Conservation (phyloP, 2,888 invertebrate genomes). For the Cantharis nigra region DNA sequence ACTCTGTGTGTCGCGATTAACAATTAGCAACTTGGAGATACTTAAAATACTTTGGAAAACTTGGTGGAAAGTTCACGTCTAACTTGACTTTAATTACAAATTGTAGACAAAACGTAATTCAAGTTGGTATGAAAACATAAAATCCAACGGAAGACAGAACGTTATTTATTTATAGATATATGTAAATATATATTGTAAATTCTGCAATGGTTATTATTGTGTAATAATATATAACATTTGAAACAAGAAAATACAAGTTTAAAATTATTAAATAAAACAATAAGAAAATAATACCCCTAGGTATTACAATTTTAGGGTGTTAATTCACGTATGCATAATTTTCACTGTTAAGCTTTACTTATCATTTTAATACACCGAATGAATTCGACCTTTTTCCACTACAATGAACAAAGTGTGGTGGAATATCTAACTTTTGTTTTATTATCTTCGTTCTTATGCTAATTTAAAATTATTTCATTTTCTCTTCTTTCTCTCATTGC, state of each 20-base stretch:
- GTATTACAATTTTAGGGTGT: neutral
- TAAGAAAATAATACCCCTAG: neutral
- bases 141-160: neutral
- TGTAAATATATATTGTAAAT: too few relatives aligned
- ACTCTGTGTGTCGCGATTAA: constrained; percentile 10
- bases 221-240: neutral
- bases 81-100: constrained; percentile 18
- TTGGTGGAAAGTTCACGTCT: constrained; percentile 11
- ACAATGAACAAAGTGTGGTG: constrained; percentile 2
- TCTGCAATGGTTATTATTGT: too few relatives aligned
- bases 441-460: constrained; percentile 4
- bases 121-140: constrained; percentile 1
- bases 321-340: neutral
- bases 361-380: neutral
- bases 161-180: neutral
- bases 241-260: neutral
- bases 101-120: constrained; percentile 18
- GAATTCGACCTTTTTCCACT: constrained; percentile 9
- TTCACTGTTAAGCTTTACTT: constrained; percentile 1
- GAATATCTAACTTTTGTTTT: constrained; percentile 5
- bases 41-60: constrained; percentile 21
- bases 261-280: neutral
- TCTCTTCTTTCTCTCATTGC: neutral
- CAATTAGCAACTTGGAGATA: constrained; percentile 14
- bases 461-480: neutral